Conservation (phyloP, 2,888 invertebrate species). For the Eupithecia insigniata region DNA sequence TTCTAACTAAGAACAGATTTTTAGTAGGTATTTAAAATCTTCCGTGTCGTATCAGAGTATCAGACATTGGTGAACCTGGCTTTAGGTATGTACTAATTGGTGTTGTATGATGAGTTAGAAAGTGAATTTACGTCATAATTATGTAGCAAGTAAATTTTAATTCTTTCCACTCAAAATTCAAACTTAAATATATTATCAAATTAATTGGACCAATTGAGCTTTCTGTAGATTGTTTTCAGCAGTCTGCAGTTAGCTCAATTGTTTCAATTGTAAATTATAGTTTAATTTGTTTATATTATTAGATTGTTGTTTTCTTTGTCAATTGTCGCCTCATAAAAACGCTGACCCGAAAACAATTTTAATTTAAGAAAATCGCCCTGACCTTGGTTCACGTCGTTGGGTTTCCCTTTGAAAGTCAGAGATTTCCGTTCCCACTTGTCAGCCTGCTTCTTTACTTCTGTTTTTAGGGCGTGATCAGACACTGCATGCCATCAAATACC, state of each 20-base stretch:
- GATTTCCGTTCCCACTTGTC: conserved; percentile 74
- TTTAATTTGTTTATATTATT: too few species aligned
- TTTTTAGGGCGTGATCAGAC: conserved; percentile 81
- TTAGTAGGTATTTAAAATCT: not conserved
- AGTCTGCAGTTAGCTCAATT: too few species aligned
- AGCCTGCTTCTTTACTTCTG: conserved; percentile 72
- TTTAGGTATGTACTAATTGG: not conserved
- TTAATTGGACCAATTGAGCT: too few species aligned
- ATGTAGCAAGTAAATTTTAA: not conserved
- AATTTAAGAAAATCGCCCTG: conserved; percentile 4
- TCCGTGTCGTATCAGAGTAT: not conserved
- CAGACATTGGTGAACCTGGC: not conserved
- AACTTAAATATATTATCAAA: not conserved
- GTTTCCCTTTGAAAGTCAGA: conserved; percentile 57
- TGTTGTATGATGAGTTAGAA: not conserved
- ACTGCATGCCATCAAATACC: conserved; percentile 70
- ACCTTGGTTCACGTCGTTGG: conserved; percentile 46
- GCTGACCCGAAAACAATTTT: conserved; percentile 1
- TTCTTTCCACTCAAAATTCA: not conserved
- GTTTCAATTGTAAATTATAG: too few species aligned
- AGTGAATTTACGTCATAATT: not conserved
- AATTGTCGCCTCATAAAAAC: conserved; percentile 3
- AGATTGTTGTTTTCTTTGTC: not conserved
- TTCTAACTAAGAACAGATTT: not conserved
- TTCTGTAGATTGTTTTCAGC: too few species aligned